These are phyloP conservation scores for Ctenoplectra terminalis DNA, from an alignment of 1,140 invertebrate species.

Conservation along the genomic window DNA sequence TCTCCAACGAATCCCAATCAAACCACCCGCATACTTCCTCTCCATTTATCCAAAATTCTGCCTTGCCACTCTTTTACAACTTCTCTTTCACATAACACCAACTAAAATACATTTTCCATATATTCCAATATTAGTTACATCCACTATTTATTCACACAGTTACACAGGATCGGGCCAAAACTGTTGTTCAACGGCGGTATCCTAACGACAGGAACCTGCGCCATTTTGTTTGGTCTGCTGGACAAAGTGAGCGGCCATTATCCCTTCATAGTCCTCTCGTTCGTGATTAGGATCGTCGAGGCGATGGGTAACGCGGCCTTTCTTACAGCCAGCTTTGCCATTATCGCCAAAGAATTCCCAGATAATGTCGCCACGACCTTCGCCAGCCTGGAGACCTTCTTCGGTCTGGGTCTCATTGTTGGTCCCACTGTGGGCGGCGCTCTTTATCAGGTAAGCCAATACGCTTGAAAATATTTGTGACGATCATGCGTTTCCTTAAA, in stretches of 20 bases:
- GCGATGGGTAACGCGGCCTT: slow-evolving; percentile 96
- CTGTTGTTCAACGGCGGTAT: slow-evolving; percentile 94
- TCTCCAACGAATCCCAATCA: too few species aligned
- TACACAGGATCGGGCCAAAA: slow-evolving; percentile 93
- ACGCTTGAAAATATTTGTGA: not conserved
- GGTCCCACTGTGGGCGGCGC: slow-evolving; percentile 93
- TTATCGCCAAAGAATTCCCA: slow-evolving; percentile 97
- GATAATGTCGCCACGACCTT: slow-evolving; percentile 95
- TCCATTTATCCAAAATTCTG: too few species aligned
- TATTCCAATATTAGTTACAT: not conserved
- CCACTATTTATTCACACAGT: slow-evolving; percentile 76
- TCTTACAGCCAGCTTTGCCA: slow-evolving; percentile 95
- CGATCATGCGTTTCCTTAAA: not conserved
- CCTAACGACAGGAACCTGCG: slow-evolving; percentile 91
- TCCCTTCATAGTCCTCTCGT: slow-evolving; percentile 93
- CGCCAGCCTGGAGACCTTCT: slow-evolving; percentile 95
- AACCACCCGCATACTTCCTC: too few species aligned
- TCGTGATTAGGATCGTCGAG: slow-evolving; percentile 94
- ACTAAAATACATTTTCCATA: too few species aligned
- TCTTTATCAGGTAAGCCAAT: slow-evolving; percentile 86
- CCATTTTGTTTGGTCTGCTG: slow-evolving; percentile 93
- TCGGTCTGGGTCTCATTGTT: slow-evolving; percentile 93
- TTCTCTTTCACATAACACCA: too few species aligned
- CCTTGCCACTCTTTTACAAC: too few species aligned
- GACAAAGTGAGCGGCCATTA: slow-evolving; percentile 92